Percentiles rank a stretch among this genome's conserved stretches.
Evolutionary conservation across 2,888 invertebrate species (phyloP).

Genomic region (Torymus tubicola): DNA sequence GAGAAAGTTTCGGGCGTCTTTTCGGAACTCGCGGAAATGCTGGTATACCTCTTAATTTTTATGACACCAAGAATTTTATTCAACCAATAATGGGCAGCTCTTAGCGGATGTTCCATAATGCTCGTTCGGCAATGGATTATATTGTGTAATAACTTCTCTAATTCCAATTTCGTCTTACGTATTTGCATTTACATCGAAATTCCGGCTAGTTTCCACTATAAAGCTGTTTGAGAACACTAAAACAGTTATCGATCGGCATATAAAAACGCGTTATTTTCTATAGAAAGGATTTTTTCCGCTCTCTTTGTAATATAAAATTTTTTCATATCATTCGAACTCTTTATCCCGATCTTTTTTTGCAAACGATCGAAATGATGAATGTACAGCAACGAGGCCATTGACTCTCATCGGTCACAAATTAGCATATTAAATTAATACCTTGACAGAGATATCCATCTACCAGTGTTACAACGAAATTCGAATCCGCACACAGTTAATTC

Average conservation of each 20-base stretch:
- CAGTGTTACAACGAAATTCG: slow-evolving; percentile 17
- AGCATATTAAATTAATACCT: slow-evolving; percentile 33
- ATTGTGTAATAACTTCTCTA: slow-evolving; percentile 47
- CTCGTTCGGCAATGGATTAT: slow-evolving; percentile 1
- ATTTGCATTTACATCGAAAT: slow-evolving; percentile 32
- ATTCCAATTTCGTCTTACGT: slow-evolving; percentile 21
- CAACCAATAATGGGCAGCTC: slow-evolving; percentile 26
- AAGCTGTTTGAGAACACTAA: background rate
- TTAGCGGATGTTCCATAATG: slow-evolving; percentile 29
- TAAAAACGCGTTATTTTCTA: background rate
- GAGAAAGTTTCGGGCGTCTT: slow-evolving; percentile 68
- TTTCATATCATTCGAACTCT: background rate
- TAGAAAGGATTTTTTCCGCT: background rate
- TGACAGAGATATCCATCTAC: slow-evolving; percentile 27
- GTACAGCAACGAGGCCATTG: slow-evolving; percentile 24
- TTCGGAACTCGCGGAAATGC: slow-evolving; percentile 56
- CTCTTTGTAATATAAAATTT: background rate
- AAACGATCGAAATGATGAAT: slow-evolving; percentile 18
- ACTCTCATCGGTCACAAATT: slow-evolving; percentile 31
- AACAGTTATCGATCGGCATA: background rate
- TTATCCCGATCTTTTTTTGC: background rate
- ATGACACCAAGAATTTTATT: slow-evolving; percentile 36
- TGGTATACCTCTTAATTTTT: slow-evolving; percentile 49
- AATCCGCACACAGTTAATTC: slow-evolving; percentile 7
- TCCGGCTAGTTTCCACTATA: background rate